Conservation (phyloP, 2,888 invertebrate genomes). For the Nemotelus pantherinus region DNA sequence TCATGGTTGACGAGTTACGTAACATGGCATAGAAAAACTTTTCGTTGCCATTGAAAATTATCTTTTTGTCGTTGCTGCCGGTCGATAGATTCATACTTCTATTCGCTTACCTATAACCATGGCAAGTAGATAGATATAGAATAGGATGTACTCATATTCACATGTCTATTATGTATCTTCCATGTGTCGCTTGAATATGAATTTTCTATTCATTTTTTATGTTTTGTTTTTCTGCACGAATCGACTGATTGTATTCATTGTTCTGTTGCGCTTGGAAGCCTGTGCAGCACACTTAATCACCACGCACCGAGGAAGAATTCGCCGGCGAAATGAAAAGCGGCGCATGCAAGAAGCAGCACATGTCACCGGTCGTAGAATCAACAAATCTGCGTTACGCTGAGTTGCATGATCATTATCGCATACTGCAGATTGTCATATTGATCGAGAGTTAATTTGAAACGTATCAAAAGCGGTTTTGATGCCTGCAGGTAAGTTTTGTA, state of each 20-base stretch:
- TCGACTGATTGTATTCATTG: conserved; percentile 22
- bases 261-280: conserved; percentile 49
- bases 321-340: conserved; percentile 39
- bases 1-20: conserved; percentile 48
- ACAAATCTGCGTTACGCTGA: conserved; percentile 9
- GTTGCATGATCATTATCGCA: conserved; percentile 17
- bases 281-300: conserved; percentile 46
- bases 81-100: background rate
- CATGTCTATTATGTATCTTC: background rate
- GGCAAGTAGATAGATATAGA: background rate
- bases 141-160: background rate
- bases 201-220: no score
- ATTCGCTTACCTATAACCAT: no score
- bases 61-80: conserved; percentile 16
- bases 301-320: conserved; percentile 40
- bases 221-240: background rate
- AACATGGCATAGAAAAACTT: conserved; percentile 43
- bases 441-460: background rate
- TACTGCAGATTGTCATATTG: background rate
- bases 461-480: no score
- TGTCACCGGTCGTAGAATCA: background rate
- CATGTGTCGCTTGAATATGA: no score
- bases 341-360: conserved; percentile 21
- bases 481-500: no score
- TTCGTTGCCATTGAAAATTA: conserved; percentile 40